Percentiles rank a stretch among this genome's conserved stretches.
phyloP scores from a whole-genome alignment of 1,140 invertebrate species.

The Aleiodes sp. region DNA sequence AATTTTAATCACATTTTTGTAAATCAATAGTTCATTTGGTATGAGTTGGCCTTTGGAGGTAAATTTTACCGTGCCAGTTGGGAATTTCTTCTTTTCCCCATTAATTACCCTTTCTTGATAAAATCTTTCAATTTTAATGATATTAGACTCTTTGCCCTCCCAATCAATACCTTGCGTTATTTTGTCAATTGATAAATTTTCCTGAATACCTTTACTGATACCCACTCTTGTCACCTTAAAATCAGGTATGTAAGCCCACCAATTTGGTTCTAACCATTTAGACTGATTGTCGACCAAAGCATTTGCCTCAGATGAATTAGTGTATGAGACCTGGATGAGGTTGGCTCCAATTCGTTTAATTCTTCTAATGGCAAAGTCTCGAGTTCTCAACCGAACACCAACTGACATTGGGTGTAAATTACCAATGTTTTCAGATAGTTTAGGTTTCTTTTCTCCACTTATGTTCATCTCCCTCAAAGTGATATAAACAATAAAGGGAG shows the following conservation, averaged over 20 bases:
- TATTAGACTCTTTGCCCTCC: background rate
- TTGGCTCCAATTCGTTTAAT: too few relatives aligned
- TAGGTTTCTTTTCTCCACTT: background rate
- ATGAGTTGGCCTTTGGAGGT: conserved; percentile 9
- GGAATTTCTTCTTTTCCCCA: background rate
- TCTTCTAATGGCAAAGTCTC: too few relatives aligned
- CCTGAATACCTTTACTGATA: conserved; percentile 13
- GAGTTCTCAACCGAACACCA: too few relatives aligned
- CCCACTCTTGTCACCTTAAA: conserved; percentile 3
- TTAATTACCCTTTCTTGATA: background rate
- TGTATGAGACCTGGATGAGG: too few relatives aligned
- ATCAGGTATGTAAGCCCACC: conserved; percentile 22
- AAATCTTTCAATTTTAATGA: conserved; percentile 25
- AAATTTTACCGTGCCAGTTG: conserved; percentile 20
- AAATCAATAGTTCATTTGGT: conserved; percentile 12
- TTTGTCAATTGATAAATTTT: conserved; percentile 7
- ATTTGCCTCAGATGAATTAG: too few relatives aligned
- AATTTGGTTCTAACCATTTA: background rate
- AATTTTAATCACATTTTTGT: conserved; percentile 25
- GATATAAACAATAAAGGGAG: background rate
- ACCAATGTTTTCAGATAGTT: background rate
- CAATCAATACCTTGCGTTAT: conserved; percentile 24
- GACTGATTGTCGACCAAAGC: conserved; percentile 1
- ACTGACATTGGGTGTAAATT: background rate
- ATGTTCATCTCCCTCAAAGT: background rate